Conservation (phyloP, 2,113 vertebrate genomes). For the Gopherus flavomarginatus region DNA sequence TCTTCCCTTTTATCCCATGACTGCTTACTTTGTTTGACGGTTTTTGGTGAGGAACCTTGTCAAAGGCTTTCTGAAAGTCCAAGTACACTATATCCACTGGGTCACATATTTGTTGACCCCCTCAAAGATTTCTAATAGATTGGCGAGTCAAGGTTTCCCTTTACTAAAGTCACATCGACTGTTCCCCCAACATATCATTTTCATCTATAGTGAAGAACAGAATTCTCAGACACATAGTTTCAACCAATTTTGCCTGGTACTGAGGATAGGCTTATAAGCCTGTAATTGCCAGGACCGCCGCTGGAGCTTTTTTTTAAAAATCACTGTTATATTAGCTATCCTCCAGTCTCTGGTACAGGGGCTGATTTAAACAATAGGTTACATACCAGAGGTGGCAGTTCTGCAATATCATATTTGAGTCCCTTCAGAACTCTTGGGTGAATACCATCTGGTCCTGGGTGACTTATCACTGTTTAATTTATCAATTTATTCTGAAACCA, state of each 20-base stretch:
- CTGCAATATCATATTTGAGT: not conserved
- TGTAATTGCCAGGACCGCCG: not conserved
- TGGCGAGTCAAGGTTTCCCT: not conserved
- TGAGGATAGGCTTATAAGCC: not conserved
- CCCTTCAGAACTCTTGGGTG: not conserved
- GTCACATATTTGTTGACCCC: no score
- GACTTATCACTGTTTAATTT: not conserved
- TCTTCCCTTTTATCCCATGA: not conserved
- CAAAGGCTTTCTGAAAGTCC: not conserved
- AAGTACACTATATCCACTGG: not conserved
- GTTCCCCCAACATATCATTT: no score
- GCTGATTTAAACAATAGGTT: not conserved
- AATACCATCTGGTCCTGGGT: not conserved
- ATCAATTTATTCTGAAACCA: not conserved
- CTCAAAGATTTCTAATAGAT: not conserved
- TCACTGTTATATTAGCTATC: not conserved
- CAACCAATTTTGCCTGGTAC: not conserved
- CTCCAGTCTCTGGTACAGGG: not conserved
- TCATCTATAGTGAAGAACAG: not conserved
- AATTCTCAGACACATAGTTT: not conserved
- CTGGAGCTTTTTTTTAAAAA: not conserved
- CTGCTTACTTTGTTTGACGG: not conserved
- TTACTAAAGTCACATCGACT: not conserved
- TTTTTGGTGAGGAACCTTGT: not conserved
- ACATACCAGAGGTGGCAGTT: not conserved